Evolutionary conservation across 2,113 vertebrate species (phyloP).

Genomic region (Tenebrosternarchus preto): DNA sequence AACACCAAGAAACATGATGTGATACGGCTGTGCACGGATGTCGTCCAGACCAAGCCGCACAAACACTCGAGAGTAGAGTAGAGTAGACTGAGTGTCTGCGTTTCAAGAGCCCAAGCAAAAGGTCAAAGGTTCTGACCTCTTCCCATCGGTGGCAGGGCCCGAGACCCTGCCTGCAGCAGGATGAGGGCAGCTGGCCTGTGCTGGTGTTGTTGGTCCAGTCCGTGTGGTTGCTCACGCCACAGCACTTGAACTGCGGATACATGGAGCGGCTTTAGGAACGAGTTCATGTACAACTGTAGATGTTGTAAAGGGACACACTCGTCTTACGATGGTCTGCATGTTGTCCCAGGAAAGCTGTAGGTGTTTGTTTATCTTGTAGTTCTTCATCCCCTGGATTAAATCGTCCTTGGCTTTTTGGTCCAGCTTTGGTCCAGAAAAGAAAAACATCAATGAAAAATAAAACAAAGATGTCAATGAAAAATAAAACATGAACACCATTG

Average conservation of each 20-base stretch:
- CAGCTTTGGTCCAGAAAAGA: slow-evolving; percentile 61
- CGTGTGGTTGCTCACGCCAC: slow-evolving; percentile 76
- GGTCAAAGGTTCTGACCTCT: slow-evolving; percentile 64
- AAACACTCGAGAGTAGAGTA: too few relatives aligned
- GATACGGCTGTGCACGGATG: too few relatives aligned
- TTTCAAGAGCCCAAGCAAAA: too few relatives aligned
- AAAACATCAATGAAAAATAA: neutral
- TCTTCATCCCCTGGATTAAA: slow-evolving; percentile 74
- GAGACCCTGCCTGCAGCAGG: slow-evolving; percentile 72
- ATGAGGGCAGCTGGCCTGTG: slow-evolving; percentile 60
- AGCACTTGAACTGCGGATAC: slow-evolving; percentile 79
- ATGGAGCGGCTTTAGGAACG: too few relatives aligned
- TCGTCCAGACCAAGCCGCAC: too few relatives aligned
- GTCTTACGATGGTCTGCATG: slow-evolving; percentile 79
- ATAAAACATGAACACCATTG: too few relatives aligned
- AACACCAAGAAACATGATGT: too few relatives aligned
- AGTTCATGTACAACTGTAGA: too few relatives aligned
- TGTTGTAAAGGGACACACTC: neutral
- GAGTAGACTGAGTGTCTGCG: too few relatives aligned
- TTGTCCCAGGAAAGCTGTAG: slow-evolving; percentile 80
- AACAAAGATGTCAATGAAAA: neutral
- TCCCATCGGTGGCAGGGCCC: slow-evolving; percentile 62
- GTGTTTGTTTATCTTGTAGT: slow-evolving; percentile 67
- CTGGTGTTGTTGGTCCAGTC: slow-evolving; percentile 75
- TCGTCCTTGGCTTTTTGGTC: slow-evolving; percentile 77